Conservation (phyloP, 2,797 vertebrate genomes). For the Onychomys leucogaster region DNA sequence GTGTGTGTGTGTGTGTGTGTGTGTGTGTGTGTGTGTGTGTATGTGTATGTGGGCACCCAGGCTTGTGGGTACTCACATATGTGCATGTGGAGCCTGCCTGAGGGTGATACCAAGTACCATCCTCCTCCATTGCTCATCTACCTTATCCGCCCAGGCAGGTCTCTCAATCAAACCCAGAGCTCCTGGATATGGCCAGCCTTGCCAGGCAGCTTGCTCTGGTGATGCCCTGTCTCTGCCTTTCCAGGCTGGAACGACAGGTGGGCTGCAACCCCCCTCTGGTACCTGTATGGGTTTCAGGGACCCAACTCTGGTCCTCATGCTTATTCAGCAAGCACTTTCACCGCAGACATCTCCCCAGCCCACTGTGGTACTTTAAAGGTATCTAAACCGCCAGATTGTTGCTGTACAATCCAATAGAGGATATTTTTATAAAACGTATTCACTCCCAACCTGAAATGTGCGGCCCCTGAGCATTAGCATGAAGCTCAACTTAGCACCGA, state of each 20-base stretch:
- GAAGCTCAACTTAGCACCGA: neutral
- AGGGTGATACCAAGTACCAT: neutral
- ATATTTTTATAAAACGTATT: conserved; percentile 34
- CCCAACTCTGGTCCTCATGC: neutral
- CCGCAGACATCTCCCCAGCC: neutral
- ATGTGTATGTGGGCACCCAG: neutral
- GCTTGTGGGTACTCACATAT: neutral
- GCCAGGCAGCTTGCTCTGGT: neutral
- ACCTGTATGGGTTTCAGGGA: neutral
- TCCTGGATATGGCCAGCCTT: neutral
- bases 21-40: too few species aligned
- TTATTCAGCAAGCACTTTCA: neutral
- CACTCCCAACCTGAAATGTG: conserved; percentile 36
- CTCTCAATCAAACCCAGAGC: neutral
- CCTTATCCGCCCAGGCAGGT: neutral
- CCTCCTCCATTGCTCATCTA: neutral
- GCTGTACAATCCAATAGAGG: neutral
- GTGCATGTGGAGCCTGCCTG: neutral
- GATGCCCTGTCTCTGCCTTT: neutral
- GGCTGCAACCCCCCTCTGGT: neutral
- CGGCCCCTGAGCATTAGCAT: neutral
- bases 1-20: too few species aligned
- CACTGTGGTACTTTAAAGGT: neutral
- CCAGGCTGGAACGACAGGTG: neutral
- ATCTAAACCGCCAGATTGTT: neutral